These are phyloP conservation scores for Heterochromis multidens DNA, from an alignment of 2,113 vertebrate species.

Conservation along the genomic window DNA sequence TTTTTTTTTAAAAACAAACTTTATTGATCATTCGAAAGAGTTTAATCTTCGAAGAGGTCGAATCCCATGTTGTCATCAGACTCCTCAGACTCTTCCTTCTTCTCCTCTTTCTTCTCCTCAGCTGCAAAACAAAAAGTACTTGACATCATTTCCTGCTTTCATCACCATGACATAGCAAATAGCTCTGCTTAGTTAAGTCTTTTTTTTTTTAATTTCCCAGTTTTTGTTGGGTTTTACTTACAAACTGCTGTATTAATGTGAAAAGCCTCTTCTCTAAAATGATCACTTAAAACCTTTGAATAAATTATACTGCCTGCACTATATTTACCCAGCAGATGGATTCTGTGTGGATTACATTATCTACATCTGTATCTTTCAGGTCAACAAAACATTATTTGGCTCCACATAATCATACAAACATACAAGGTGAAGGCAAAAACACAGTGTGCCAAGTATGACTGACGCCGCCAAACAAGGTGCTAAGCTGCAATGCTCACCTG, in stretches of 20 bases:
- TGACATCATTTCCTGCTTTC: background rate
- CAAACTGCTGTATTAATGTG: background rate
- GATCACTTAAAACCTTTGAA: background rate
- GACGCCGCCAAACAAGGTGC: conserved; percentile 25
- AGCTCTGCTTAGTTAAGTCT: too few species aligned
- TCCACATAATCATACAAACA: background rate
- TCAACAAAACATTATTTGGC: background rate
- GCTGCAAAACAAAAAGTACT: conserved; percentile 34
- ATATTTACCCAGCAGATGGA: background rate
- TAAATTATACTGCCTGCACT: background rate
- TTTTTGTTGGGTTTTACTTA: background rate
- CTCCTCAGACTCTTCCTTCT: conserved; percentile 96
- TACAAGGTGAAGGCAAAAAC: background rate
- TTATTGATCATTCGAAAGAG: conserved; percentile 60
- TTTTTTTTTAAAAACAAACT: conserved; percentile 42
- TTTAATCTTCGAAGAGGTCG: conserved; percentile 93
- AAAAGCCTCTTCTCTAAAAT: background rate
- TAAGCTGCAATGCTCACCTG: conserved; percentile 64
- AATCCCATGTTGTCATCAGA: conserved; percentile 98
- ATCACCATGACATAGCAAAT: background rate
- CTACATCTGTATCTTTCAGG: background rate
- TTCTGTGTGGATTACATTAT: background rate
- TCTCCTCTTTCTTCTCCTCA: conserved; percentile 89
- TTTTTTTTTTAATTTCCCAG: background rate
- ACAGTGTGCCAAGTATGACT: background rate